Conservation (phyloP, 2,797 vertebrate genomes). For the Sebastes glaucus region DNA sequence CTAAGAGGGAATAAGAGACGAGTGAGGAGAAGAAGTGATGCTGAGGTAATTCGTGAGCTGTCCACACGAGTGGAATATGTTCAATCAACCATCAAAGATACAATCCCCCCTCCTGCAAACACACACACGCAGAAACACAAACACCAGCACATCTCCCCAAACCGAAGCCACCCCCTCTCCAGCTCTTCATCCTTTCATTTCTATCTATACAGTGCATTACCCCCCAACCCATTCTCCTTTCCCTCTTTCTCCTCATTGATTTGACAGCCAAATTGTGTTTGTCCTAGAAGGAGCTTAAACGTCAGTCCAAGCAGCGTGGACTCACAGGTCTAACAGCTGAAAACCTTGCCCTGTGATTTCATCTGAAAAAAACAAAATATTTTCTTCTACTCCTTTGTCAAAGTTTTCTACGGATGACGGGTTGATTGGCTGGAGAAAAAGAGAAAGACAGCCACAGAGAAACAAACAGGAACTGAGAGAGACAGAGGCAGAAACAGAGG, state of each 20-base stretch:
- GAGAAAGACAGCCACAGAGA: slow-evolving; percentile 29
- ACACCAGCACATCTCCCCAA: slow-evolving; percentile 4
- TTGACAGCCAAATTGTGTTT: slow-evolving; percentile 87
- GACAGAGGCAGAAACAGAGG: neutral
- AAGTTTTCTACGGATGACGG: slow-evolving; percentile 63
- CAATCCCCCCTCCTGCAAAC: slow-evolving; percentile 44
- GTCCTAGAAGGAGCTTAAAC: slow-evolving; percentile 78
- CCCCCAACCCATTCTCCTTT: slow-evolving; percentile 39
- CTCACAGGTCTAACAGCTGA: slow-evolving; percentile 64
- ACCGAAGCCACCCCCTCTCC: neutral
- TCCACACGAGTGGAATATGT: slow-evolving; percentile 78
- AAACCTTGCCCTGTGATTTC: slow-evolving; percentile 63
- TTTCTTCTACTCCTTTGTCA: slow-evolving; percentile 43
- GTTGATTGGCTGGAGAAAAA: slow-evolving; percentile 52
- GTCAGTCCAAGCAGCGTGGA: slow-evolving; percentile 72
- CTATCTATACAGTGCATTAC: slow-evolving; percentile 60
- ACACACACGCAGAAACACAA: neutral
- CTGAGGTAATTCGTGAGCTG: slow-evolving; percentile 79
- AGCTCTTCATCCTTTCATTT: slow-evolving; percentile 55
- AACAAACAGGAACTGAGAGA: slow-evolving; percentile 35
- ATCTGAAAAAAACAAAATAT: slow-evolving; percentile 37
- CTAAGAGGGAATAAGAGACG: slow-evolving; percentile 37
- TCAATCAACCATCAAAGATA: slow-evolving; percentile 75
- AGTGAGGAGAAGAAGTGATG: slow-evolving; percentile 62
- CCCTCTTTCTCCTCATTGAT: slow-evolving; percentile 72